Evolutionary conservation across 2,888 invertebrate species (phyloP).

Genomic region (Hyppa rectilinea): DNA sequence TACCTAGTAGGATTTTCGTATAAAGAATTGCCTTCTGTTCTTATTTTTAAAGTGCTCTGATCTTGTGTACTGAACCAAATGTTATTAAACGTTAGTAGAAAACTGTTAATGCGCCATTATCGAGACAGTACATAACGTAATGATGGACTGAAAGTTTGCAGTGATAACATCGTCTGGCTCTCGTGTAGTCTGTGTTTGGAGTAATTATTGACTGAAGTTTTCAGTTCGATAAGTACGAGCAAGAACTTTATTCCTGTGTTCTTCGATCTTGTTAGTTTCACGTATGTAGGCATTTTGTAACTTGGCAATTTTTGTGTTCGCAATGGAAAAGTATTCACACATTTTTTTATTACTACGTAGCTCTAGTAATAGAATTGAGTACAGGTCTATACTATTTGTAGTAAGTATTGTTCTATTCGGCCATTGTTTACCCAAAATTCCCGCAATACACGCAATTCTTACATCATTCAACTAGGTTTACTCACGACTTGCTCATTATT

Average conservation of each 20-base stretch:
- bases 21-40: constrained; percentile 22
- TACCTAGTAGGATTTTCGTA: no score
- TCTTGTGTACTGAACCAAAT: constrained; percentile 17
- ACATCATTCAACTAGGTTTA: constrained; percentile 8
- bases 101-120: constrained; percentile 39
- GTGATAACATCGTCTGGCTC: constrained; percentile 33
- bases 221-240: constrained; percentile 1
- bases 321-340: no score
- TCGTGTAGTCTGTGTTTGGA: constrained; percentile 10
- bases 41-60: background rate
- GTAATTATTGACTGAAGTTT: constrained; percentile 33
- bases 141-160: constrained; percentile 29
- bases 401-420: no score
- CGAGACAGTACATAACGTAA: constrained; percentile 6
- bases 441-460: constrained; percentile 20
- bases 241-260: constrained; percentile 1
- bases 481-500: background rate
- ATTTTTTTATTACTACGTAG: background rate
- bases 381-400: background rate
- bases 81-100: constrained; percentile 49
- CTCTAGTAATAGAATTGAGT: background rate
- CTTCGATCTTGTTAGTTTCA: background rate
- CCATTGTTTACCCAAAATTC: background rate
- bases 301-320: background rate
- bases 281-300: no score